Conservation (phyloP, 2,888 invertebrate species). For the Eilema griseolum region DNA sequence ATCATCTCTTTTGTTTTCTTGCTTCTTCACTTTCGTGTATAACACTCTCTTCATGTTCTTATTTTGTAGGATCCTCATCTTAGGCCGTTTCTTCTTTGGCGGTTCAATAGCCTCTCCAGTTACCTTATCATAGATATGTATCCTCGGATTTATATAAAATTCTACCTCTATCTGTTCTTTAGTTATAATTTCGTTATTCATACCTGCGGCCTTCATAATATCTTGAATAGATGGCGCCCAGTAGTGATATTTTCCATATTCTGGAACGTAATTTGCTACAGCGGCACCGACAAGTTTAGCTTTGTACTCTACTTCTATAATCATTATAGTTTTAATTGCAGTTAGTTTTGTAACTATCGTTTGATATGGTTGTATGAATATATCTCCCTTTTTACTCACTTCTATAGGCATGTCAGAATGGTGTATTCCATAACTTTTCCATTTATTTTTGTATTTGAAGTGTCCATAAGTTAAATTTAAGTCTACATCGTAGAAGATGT, state of each 20-base stretch:
- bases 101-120: conserved; percentile 45
- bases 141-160: conserved; percentile 64
- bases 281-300: conserved; percentile 64
- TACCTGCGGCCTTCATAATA: conserved; percentile 68
- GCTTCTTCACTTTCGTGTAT: conserved; percentile 30
- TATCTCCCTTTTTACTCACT: conserved; percentile 45
- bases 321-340: conserved; percentile 61
- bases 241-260: conserved; percentile 75
- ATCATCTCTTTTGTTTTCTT: conserved; percentile 13
- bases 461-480: conserved; percentile 57
- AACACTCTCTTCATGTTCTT: conserved; percentile 37
- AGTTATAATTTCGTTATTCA: conserved; percentile 67
- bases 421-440: conserved; percentile 60
- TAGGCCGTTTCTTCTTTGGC: background rate
- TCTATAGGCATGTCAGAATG: conserved; percentile 55
- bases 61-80: conserved; percentile 5
- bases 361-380: conserved; percentile 61
- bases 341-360: conserved; percentile 56
- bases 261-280: conserved; percentile 64
- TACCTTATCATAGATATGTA: conserved; percentile 60
- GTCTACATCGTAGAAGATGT: conserved; percentile 56
- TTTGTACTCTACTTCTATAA: conserved; percentile 62
- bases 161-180: conserved; percentile 67
- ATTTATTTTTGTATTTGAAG: conserved; percentile 57
- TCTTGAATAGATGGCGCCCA: conserved; percentile 66